Evolutionary conservation across 2,888 invertebrate species (phyloP).

Genomic region (Acheta domesticus): DNA sequence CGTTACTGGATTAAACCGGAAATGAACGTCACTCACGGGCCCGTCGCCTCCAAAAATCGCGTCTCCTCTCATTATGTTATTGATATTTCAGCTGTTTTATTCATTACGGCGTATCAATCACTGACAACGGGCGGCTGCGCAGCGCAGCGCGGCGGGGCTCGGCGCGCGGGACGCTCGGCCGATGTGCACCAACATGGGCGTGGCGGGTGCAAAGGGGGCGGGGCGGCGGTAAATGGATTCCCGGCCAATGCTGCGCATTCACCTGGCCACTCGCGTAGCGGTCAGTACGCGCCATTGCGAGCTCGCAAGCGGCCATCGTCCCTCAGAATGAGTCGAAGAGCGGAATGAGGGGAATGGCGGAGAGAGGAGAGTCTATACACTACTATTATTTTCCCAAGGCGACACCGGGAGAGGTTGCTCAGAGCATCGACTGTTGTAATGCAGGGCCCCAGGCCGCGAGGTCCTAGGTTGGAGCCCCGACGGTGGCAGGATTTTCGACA

Average conservation of each 20-base stretch:
- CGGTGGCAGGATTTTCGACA: too few relatives aligned
- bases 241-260: neutral
- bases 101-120: conserved; percentile 9
- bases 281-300: too few relatives aligned
- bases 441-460: too few relatives aligned
- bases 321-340: too few relatives aligned
- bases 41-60: neutral
- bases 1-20: conserved; percentile 18
- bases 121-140: neutral
- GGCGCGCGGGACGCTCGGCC: neutral
- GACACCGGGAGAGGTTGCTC: too few relatives aligned
- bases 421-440: too few relatives aligned
- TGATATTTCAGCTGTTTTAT: conserved; percentile 18
- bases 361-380: too few relatives aligned
- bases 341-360: too few relatives aligned
- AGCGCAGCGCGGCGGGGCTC: neutral
- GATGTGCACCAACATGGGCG: neutral
- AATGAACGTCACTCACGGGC: neutral
- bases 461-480: too few relatives aligned
- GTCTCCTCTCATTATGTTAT: conserved; percentile 1
- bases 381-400: too few relatives aligned
- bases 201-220: too few relatives aligned
- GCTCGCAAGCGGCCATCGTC: too few relatives aligned
- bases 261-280: neutral
- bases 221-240: neutral